These are phyloP conservation scores for Macaria liturata DNA, from an alignment of 2,888 invertebrate genomes.

Conservation along the genomic window DNA sequence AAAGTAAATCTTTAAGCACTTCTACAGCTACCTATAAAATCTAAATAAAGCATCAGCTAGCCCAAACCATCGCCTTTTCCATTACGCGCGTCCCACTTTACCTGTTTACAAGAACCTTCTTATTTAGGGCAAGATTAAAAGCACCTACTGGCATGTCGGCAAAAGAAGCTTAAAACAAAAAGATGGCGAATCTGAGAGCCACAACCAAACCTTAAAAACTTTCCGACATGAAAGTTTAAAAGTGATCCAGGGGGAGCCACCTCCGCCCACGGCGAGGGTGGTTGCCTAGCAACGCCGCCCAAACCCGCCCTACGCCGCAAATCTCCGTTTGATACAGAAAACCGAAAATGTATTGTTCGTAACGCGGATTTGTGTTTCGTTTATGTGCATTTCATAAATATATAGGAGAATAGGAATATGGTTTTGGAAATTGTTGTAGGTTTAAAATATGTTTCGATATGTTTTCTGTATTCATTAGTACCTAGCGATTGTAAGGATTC, in stretches of 20 bases:
- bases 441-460: too few relatives aligned
- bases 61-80: conserved; percentile 5
- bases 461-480: too few relatives aligned
- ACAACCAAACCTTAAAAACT: conserved; percentile 81
- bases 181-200: conserved; percentile 73
- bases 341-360: conserved; percentile 73
- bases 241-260: conserved; percentile 67
- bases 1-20: too few relatives aligned
- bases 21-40: too few relatives aligned
- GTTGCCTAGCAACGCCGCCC: conserved; percentile 76
- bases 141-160: conserved; percentile 43
- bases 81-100: conserved; percentile 13
- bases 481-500: too few relatives aligned
- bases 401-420: neutral
- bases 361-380: conserved; percentile 53
- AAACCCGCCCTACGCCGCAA: conserved; percentile 68
- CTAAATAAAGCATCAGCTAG: too few relatives aligned
- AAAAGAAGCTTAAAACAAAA: conserved; percentile 70
- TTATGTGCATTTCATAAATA: conserved; percentile 24
- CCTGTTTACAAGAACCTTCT: conserved; percentile 22
- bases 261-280: conserved; percentile 37
- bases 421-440: too few relatives aligned
- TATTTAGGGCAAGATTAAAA: conserved; percentile 33
- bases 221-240: conserved; percentile 83
- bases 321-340: conserved; percentile 75